These are phyloP conservation scores for Pardalotus punctatus DNA, from an alignment of 2,113 vertebrate species.

Conservation along the genomic window DNA sequence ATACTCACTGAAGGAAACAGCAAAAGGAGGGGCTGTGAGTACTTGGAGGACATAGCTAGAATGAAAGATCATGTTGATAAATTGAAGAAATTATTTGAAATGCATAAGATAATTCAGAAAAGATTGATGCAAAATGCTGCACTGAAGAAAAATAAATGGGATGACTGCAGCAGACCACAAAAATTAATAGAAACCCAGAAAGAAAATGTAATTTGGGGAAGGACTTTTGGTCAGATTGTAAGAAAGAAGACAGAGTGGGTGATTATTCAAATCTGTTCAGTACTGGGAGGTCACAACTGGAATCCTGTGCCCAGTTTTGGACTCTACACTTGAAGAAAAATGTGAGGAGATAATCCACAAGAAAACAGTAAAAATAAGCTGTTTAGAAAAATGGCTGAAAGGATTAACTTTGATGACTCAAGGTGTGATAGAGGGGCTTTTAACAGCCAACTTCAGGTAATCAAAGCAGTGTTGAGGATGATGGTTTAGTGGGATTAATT, in stretches of 20 bases:
- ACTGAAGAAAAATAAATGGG: not conserved
- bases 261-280: slow-evolving; percentile 1
- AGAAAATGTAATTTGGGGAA: slow-evolving; percentile 8
- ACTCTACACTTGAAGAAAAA: not conserved
- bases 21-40: not conserved
- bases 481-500: not conserved
- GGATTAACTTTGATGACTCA: not conserved
- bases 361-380: not conserved
- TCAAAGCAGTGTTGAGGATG: not conserved
- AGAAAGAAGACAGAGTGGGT: not conserved
- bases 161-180: not conserved
- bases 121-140: not conserved
- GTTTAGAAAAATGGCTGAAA: not conserved
- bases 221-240: not conserved
- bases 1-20: not conserved
- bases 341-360: not conserved
- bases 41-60: not conserved
- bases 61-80: not conserved
- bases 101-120: not conserved
- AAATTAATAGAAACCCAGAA: not conserved
- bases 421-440: not conserved
- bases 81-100: not conserved
- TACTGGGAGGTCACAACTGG: not conserved
- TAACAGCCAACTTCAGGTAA: not conserved
- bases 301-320: not conserved